phyloP scores from a whole-genome alignment of 2,888 invertebrate genomes.

The Allygus modestus region DNA sequence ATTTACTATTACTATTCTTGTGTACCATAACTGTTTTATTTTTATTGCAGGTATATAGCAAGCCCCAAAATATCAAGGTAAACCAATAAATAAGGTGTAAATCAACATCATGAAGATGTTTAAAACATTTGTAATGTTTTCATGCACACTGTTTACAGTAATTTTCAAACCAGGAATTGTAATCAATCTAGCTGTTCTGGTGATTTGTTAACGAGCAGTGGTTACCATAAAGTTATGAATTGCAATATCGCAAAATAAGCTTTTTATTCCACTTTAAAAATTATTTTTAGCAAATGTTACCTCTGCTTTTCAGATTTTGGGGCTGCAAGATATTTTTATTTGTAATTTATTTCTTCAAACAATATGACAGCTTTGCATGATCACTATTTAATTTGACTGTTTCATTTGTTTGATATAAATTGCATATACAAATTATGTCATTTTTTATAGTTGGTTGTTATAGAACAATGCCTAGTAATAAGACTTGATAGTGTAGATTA shows the following conservation, averaged over 20 bases:
- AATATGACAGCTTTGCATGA: slow-evolving; percentile 1
- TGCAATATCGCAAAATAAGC: neutral
- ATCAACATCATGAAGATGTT: neutral
- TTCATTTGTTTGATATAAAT: too few relatives aligned
- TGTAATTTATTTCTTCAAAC: neutral
- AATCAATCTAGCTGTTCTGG: neutral
- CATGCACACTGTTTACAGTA: neutral
- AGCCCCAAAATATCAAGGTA: slow-evolving; percentile 39
- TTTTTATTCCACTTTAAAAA: neutral
- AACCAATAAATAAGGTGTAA: slow-evolving; percentile 16
- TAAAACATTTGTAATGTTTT: neutral
- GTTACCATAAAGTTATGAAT: neutral
- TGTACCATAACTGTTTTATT: slow-evolving; percentile 37
- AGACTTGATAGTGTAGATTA: too few relatives aligned
- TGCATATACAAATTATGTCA: too few relatives aligned
- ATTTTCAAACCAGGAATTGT: neutral
- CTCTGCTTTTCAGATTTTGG: slow-evolving; percentile 33
- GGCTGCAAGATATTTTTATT: slow-evolving; percentile 30
- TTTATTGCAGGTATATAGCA: slow-evolving; percentile 47
- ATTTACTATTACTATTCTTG: neutral
- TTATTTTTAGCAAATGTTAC: neutral
- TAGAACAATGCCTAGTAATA: too few relatives aligned
- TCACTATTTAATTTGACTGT: neutral
- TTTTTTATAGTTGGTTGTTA: too few relatives aligned
- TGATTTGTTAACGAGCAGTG: neutral